Base-by-base conservation (phyloP, 2,888 invertebrate genomes). In the Macrophya annulata region DNA sequence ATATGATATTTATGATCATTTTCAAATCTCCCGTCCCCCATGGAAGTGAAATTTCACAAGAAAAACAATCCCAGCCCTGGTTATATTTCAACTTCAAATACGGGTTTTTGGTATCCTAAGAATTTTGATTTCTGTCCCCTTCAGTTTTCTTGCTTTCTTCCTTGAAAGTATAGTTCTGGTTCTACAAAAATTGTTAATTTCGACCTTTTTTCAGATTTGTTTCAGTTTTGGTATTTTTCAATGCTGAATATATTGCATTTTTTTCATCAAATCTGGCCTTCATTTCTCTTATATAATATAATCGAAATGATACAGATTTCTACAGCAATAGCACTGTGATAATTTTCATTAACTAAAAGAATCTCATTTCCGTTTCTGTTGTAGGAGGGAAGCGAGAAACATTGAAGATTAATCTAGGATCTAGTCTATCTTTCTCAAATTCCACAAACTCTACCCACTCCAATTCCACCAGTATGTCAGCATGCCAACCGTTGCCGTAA, bases 361-460 rank as follows among this genome's bases (percentile, higher is more conserved):
- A 31, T 31, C 25, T 65, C 83, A 55, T 81, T 85, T 55, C 12
- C 79, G 82, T 86, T 74, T 77, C 48, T 71, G 21, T 62, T 86
- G 87, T 94, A 90, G 91, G 90, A 88, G 96, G 96, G 89, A 95
- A 95, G 91, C 94, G 95, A 88, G 95, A 95, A 91, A 94, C 95
- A 87, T 93, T 96, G 89, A 95, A 95, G 89, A 93, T 96, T 85
- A 95, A 95, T 90, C 93, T 96, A 84, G 90, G 92, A 88, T 93
- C 93, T 86, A 94, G 94, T 87, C 94, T 95, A 84, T 88, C 92
- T 79, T 91, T 92, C 88, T 90, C 92, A 55, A 93, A 93, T 90
- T 92, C 93, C 76, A 91, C 91, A 86, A 92, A 91, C 87, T 95
- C 94, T 86, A 95, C 94, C 71, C 94, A 95, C 90, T 93, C 94